These are phyloP conservation scores for Gymnodraco acuticeps DNA, from an alignment of 2,797 vertebrate genomes.

Conservation along the genomic window DNA sequence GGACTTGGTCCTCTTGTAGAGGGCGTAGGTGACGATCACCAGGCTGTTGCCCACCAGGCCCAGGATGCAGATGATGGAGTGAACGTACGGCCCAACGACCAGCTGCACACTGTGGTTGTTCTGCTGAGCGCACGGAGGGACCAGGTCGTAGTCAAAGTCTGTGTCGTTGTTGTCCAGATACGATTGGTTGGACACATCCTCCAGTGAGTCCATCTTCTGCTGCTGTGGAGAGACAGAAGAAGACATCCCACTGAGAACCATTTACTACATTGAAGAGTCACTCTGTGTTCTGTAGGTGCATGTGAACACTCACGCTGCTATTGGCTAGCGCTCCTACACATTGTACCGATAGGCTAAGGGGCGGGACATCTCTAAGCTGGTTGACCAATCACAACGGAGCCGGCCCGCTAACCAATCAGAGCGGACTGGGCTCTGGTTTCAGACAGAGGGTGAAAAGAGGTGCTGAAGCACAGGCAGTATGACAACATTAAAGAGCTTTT, in stretches of 20 bases:
- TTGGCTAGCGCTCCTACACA: too few species aligned
- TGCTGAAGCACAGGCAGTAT: too few species aligned
- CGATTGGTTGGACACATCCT: not conserved
- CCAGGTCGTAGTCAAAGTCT: fast-evolving
- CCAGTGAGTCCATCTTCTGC: not conserved
- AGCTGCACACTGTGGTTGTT: not conserved
- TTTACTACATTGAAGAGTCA: too few species aligned
- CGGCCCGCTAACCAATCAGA: too few species aligned
- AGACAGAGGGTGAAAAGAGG: too few species aligned
- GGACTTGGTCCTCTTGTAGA: slow-evolving; percentile 90
- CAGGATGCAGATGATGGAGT: slow-evolving; percentile 86
- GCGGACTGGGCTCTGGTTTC: too few species aligned
- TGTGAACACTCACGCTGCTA: too few species aligned
- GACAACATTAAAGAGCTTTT: too few species aligned
- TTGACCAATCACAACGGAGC: too few species aligned
- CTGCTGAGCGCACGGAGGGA: slow-evolving; percentile 11
- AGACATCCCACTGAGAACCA: not conserved
- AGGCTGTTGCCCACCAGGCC: slow-evolving; percentile 91
- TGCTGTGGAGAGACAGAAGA: slow-evolving; percentile 14
- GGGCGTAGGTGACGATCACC: slow-evolving; percentile 90
- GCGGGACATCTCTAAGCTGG: too few species aligned
- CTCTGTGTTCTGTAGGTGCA: too few species aligned
- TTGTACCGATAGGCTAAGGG: too few species aligned
- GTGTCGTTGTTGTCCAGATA: not conserved
- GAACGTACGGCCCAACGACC: slow-evolving; percentile 70